These are phyloP conservation scores for Melanogrammus aeglefinus DNA, from an alignment of 2,797 vertebrate genomes.

Conservation along the genomic window DNA sequence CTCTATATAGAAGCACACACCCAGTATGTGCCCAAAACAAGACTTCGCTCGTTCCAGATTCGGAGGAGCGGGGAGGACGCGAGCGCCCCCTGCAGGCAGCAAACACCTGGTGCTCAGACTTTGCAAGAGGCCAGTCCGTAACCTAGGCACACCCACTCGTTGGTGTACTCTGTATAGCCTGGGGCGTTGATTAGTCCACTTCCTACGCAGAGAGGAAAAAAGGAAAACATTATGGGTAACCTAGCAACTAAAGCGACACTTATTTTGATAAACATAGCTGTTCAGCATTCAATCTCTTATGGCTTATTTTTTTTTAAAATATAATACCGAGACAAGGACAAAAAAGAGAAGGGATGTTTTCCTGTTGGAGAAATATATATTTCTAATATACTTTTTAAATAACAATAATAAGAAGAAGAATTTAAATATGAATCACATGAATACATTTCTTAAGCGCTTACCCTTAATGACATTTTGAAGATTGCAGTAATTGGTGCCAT, in stretches of 20 bases:
- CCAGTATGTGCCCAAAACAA: background rate
- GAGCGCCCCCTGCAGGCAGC: background rate
- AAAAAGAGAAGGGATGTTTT: background rate
- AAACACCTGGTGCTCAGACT: slow-evolving; percentile 12
- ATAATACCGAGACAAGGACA: background rate
- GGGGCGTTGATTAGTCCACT: slow-evolving; percentile 58
- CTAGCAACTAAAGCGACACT: background rate
- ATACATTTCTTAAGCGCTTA: slow-evolving; percentile 9
- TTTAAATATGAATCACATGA: background rate
- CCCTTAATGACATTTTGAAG: slow-evolving; percentile 55
- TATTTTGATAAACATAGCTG: background rate
- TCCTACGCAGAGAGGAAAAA: slow-evolving; percentile 38
- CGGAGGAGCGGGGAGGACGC: background rate
- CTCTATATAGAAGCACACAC: background rate
- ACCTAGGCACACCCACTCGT: slow-evolving; percentile 63
- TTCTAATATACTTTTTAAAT: background rate
- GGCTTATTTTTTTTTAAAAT: no score
- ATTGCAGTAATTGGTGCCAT: slow-evolving; percentile 70
- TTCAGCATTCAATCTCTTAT: background rate
- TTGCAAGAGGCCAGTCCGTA: slow-evolving; percentile 45
- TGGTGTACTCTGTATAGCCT: slow-evolving; percentile 59
- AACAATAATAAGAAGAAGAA: background rate
- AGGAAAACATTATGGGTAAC: background rate
- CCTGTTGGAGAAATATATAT: no score
- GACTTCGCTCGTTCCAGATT: background rate